A percentile compares a stretch with the other conserved stretches of the same genome.
phyloP scores from a whole-genome alignment of 2,797 vertebrate genomes.

The Alosa sapidissima region DNA sequence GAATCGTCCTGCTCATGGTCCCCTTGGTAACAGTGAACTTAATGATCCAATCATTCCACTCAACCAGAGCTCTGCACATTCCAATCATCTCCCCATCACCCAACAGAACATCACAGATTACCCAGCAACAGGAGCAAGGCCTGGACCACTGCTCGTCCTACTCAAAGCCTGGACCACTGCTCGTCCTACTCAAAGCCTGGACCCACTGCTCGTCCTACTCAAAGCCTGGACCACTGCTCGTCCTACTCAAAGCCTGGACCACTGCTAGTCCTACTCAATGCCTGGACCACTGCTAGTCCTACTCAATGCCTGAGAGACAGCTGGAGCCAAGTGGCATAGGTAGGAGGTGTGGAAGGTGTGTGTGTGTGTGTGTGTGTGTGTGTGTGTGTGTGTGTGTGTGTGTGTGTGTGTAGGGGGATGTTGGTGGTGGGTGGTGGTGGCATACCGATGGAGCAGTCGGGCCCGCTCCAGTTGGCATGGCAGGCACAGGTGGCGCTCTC shows the following conservation, averaged over 20 bases:
- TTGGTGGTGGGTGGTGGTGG: not conserved
- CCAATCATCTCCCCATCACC: not conserved
- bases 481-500: conserved; percentile 90
- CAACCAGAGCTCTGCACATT: not conserved
- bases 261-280: too few relatives aligned
- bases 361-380: not conserved
- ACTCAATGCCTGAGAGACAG: too few relatives aligned
- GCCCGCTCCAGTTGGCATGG: conserved; percentile 92
- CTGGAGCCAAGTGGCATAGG: too few relatives aligned
- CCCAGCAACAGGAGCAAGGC: not conserved
- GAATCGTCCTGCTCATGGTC: not conserved
- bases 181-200: too few relatives aligned
- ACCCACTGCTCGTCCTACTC: too few relatives aligned
- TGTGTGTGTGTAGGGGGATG: not conserved
- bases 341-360: not conserved
- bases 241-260: too few relatives aligned
- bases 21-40: conserved; percentile 5
- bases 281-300: too few relatives aligned
- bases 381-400: not conserved
- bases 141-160: too few relatives aligned
- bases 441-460: conserved; percentile 92
- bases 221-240: too few relatives aligned
- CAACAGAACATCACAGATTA: not conserved
- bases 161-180: too few relatives aligned
- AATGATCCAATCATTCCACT: conserved; percentile 3